These are phyloP conservation scores for Corvus moneduloides DNA, from an alignment of 2,113 vertebrate genomes.

Conservation along the genomic window DNA sequence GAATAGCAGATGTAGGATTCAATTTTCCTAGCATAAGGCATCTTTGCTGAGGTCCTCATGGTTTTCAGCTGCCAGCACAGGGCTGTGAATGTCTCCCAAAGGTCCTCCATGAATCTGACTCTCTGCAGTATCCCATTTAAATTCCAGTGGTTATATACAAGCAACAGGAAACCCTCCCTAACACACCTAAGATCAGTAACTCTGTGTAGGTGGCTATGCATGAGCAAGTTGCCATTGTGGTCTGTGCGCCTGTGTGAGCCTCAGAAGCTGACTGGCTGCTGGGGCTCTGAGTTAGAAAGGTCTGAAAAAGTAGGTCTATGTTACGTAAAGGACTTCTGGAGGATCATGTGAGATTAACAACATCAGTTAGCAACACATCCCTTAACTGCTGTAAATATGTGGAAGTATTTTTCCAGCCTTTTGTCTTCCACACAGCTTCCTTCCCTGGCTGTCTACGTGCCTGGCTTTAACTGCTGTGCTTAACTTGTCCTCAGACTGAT, in stretches of 20 bases:
- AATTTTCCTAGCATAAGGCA: not conserved
- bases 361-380: not conserved
- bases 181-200: fast-evolving
- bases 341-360: not conserved
- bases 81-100: not conserved
- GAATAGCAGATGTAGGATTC: not conserved
- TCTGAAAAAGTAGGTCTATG: not conserved
- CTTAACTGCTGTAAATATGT: not conserved
- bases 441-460: fast-evolving
- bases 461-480: not conserved
- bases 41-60: not conserved
- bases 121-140: not conserved
- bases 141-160: not conserved
- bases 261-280: not conserved
- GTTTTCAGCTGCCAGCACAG: not conserved
- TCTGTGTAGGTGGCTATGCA: fast-evolving
- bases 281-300: not conserved
- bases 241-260: not conserved
- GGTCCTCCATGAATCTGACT: not conserved
- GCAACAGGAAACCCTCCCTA: not conserved
- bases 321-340: not conserved
- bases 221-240: not conserved
- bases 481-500: not conserved
- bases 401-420: not conserved
- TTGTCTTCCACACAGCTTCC: not conserved